Evolutionary conservation across 2,888 invertebrate genomes (phyloP).

Genomic region (Chymomyza caudatula): DNA sequence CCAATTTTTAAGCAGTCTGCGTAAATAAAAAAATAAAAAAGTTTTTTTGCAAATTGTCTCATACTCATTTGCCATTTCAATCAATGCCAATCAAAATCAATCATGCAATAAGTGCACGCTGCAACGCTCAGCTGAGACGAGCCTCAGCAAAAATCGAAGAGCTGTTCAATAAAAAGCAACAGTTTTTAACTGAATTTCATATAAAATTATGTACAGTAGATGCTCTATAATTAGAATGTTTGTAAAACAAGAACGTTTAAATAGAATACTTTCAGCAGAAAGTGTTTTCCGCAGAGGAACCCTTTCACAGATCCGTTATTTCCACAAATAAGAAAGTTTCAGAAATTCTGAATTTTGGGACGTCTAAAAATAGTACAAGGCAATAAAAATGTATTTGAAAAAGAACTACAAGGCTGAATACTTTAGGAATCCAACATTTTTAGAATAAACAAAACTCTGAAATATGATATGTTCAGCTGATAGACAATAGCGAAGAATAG

Average conservation of each 20-base stretch:
- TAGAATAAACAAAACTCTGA: not conserved
- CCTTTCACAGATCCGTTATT: not conserved
- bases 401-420: not conserved
- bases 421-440: not conserved
- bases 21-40: not conserved
- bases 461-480: too few species aligned
- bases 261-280: too few species aligned
- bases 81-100: conserved; percentile 8
- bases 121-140: conserved; percentile 35
- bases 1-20: not conserved
- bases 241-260: not conserved
- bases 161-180: not conserved
- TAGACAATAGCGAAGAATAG: too few species aligned
- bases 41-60: conserved; percentile 48
- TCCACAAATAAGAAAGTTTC: not conserved
- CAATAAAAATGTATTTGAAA: not conserved
- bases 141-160: conserved; percentile 14
- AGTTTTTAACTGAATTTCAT: not conserved
- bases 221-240: not conserved
- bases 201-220: not conserved
- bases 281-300: not conserved
- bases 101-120: conserved; percentile 30
- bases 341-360: not conserved
- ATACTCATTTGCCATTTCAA: conserved; percentile 62
- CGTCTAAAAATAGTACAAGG: not conserved